Conservation (phyloP, 2,888 invertebrate genomes). For the Luperina nickerlii region DNA sequence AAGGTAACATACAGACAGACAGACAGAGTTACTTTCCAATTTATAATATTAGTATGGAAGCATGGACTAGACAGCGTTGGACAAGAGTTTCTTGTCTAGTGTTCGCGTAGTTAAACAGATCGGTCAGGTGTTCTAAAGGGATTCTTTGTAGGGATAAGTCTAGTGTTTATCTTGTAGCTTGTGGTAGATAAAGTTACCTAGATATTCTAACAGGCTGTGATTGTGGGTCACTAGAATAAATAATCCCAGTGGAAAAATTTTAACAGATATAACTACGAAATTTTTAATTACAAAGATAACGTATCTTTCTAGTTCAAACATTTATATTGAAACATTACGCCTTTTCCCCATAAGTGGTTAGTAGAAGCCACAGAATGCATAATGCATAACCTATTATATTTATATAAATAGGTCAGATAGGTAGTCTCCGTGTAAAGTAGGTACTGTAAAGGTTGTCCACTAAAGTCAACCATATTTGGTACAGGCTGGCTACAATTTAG, state of each 20-base stretch:
- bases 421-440: neutral
- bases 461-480: too few relatives aligned
- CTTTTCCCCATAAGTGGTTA: neutral
- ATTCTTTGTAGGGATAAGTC: neutral
- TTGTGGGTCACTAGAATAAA: neutral
- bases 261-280: neutral
- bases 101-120: neutral
- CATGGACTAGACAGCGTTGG: neutral
- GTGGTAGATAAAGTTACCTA: slow-evolving; percentile 7
- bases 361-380: neutral
- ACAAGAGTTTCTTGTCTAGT: neutral
- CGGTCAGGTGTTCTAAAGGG: neutral
- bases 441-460: too few relatives aligned
- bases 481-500: too few relatives aligned
- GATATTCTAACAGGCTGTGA: slow-evolving; percentile 1
- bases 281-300: slow-evolving; percentile 28
- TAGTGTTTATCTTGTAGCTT: neutral
- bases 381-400: neutral
- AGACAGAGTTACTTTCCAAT: too few relatives aligned
- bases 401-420: neutral
- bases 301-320: slow-evolving; percentile 10
- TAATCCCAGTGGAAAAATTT: slow-evolving; percentile 1
- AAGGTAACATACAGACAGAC: too few relatives aligned
- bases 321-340: neutral
- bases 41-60: too few relatives aligned